phyloP scores from a whole-genome alignment of 2,797 vertebrate genomes.

The Remorina albescens region DNA sequence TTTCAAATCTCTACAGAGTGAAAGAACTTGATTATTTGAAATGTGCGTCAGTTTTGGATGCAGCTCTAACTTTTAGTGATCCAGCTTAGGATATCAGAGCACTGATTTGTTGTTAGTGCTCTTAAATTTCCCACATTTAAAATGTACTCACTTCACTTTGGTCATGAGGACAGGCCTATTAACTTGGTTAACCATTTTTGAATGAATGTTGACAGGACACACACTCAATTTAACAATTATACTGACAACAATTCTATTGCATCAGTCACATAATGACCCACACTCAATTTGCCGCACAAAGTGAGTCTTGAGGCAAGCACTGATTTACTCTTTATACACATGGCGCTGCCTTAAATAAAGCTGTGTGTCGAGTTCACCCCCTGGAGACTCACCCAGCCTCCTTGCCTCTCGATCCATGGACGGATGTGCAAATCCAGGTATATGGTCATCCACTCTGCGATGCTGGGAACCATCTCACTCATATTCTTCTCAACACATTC shows the following conservation, averaged over 20 bases:
- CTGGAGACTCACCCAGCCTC: constrained; percentile 93
- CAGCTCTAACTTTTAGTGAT: not conserved
- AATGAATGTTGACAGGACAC: not conserved
- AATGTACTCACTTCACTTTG: not conserved
- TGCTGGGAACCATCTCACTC: constrained; percentile 90
- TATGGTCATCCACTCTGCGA: constrained; percentile 94
- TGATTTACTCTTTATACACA: not conserved
- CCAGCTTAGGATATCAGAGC: not conserved
- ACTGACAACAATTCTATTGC: not conserved
- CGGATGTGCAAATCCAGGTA: constrained; percentile 94
- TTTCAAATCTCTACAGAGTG: not conserved
- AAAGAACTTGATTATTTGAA: not conserved
- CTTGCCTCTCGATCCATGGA: constrained; percentile 95
- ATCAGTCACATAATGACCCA: not conserved
- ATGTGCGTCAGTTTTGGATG: not conserved
- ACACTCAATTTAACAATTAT: not conserved
- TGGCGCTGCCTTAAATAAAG: not conserved
- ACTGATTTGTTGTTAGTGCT: too few relatives aligned
- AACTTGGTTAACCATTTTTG: not conserved
- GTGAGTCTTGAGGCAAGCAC: not conserved
- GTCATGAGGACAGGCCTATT: not conserved
- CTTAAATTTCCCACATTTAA: not conserved
- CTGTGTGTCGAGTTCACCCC: not conserved
- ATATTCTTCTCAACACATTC: constrained; percentile 95
- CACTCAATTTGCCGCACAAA: not conserved